Evolutionary conservation across 2,797 vertebrate genomes (phyloP).

Genomic region (Zenarchopterus dispar): DNA sequence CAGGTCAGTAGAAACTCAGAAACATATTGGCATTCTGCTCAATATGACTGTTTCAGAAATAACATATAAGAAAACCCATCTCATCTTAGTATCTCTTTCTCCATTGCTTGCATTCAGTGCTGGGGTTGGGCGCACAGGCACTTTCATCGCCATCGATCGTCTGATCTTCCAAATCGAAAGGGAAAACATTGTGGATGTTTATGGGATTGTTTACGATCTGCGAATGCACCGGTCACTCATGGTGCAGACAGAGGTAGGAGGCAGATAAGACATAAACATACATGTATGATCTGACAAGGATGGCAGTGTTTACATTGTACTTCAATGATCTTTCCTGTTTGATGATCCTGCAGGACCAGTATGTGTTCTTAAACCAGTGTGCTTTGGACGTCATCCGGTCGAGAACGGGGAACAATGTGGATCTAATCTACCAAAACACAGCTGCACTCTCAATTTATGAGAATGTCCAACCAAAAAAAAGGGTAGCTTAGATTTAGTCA

Average conservation of each 20-base stretch:
- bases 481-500: conserved; percentile 20
- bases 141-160: conserved; percentile 92
- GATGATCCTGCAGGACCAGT: conserved; percentile 87
- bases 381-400: conserved; percentile 93
- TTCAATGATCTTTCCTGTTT: conserved; percentile 3
- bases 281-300: no score
- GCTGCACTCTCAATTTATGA: conserved; percentile 90
- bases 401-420: conserved; percentile 88
- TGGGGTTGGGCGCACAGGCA: conserved; percentile 95
- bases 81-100: conserved; percentile 9
- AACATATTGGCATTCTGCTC: not conserved
- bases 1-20: conserved; percentile 82
- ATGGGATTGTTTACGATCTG: conserved; percentile 88
- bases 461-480: conserved; percentile 79
- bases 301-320: not conserved
- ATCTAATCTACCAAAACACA: conserved; percentile 93
- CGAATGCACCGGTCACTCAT: conserved; percentile 94
- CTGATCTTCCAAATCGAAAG: conserved; percentile 95
- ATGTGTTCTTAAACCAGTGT: conserved; percentile 94
- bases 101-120: conserved; percentile 79
- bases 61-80: not conserved
- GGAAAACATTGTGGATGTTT: conserved; percentile 89
- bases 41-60: not conserved
- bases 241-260: conserved; percentile 95
- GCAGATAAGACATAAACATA: no score